phyloP scores from a whole-genome alignment of 2,888 invertebrate genomes.

The Sphaerolaimus hirsutus region DNA sequence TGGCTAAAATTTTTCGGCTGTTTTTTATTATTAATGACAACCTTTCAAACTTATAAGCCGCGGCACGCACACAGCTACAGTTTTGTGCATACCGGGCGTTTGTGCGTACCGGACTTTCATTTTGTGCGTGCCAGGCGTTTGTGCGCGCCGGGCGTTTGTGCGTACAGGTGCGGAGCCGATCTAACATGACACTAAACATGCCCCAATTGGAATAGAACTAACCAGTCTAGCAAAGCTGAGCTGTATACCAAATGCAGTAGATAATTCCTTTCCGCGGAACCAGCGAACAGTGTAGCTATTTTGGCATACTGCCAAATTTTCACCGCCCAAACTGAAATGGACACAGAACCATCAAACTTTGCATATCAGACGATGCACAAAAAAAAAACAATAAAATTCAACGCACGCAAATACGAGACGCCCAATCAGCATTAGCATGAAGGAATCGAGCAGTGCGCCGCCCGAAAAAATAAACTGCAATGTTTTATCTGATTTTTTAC shows the following conservation, averaged over 20 bases:
- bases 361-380: background rate
- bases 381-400: background rate
- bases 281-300: conserved; percentile 88
- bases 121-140: too few species aligned
- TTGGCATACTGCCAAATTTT: conserved; percentile 80
- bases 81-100: too few species aligned
- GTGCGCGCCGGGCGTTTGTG: too few species aligned
- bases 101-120: too few species aligned
- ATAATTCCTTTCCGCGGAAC: conserved; percentile 88
- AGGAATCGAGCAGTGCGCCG: conserved; percentile 51
- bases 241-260: conserved; percentile 90
- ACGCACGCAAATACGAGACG: conserved; percentile 65
- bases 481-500: background rate
- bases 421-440: conserved; percentile 69
- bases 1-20: too few species aligned
- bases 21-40: too few species aligned
- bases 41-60: too few species aligned
- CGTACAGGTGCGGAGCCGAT: too few species aligned
- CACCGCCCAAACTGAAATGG: conserved; percentile 50
- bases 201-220: conserved; percentile 14
- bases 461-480: conserved; percentile 47
- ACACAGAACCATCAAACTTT: background rate
- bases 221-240: conserved; percentile 67
- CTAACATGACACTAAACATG: too few species aligned
- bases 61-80: too few species aligned